Conservation (phyloP, 2,113 vertebrate species). For the Tautogolabrus adspersus region DNA sequence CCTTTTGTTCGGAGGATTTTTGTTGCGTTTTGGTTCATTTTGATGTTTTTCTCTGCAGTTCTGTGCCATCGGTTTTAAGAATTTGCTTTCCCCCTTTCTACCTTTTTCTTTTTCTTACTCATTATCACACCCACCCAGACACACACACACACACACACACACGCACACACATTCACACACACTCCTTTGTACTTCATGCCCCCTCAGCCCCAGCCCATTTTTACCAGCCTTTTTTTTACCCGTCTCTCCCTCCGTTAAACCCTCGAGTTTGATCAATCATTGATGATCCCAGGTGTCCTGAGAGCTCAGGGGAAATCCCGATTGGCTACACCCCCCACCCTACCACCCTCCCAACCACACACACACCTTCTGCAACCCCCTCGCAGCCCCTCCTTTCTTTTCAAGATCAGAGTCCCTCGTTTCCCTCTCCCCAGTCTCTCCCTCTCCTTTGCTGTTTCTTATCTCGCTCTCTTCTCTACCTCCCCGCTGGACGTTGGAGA, state of each 20-base stretch:
- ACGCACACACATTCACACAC: not conserved
- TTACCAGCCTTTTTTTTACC: conserved; percentile 32
- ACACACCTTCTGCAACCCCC: conserved; percentile 28
- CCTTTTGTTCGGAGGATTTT: conserved; percentile 15
- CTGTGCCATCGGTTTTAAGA: not conserved
- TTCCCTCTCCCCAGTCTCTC: conserved; percentile 37
- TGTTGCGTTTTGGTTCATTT: conserved; percentile 21
- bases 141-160: conserved; percentile 16
- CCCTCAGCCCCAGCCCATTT: not conserved
- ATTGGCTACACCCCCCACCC: conserved; percentile 53
- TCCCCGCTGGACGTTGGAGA: conserved; percentile 49
- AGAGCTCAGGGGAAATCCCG: conserved; percentile 66
- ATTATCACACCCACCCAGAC: conserved; percentile 8
- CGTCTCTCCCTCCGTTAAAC: conserved; percentile 62
- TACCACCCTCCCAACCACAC: conserved; percentile 17
- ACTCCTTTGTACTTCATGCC: conserved; percentile 41
- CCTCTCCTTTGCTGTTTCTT: conserved; percentile 57
- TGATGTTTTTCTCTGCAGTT: conserved; percentile 9
- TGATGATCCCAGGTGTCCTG: conserved; percentile 83
- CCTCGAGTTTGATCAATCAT: conserved; percentile 82
- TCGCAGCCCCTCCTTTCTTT: conserved; percentile 33
- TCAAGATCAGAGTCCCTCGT: conserved; percentile 58
- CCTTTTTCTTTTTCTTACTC: not conserved
- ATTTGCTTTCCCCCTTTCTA: not conserved
- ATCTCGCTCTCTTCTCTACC: conserved; percentile 47